Evolutionary conservation across 2,888 invertebrate species (phyloP), one percentile per base, ranked within the genome.

Genomic region (Epinotia bilunana): DNA sequence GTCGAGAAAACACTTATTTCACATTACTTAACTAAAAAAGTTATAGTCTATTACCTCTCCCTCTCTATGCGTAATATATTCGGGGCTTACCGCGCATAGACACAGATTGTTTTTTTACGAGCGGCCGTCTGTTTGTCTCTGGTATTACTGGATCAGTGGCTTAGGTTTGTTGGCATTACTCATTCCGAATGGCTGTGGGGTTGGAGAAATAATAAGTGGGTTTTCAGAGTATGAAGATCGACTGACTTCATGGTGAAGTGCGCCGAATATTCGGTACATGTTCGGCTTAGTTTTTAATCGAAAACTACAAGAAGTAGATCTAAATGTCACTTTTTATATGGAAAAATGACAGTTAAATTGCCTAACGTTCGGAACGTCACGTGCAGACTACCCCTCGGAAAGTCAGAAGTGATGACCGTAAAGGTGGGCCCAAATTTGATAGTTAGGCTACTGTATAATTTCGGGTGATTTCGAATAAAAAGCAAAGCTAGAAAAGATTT

Each of bases 91-190:
- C 57, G 55, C 57, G 67, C 69, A 69, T 60, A 69, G 69, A 69
- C 69, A 60, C 69, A 69, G 69, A 69, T 69, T 69, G 58, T 69
- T 69, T 68, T 69, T 69, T 69, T 60, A 69, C 60, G 58, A 69
- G 33, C 20, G 39, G 23, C 33, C 18, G 61, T 68, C 69, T 58
- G 69, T 60, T 60, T 69, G 69, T 69, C 58, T n/a, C 57, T 33
- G 9, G 68, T 46, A 55, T 55, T 58, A 58, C 16, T 23, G 69
- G 57, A 20, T 57, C 23, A 39, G 43, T 5, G 69, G 23, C 28
- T 67, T 46, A 46, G 6, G 23, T 58, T 60, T 69, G 69, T 69
- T 69, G 33, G 69, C 57, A 68, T 60, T 69, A 60, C 58, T 69
- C 69, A 69, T 23, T n/a, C 16, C 23, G 16, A 68, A 60, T 58